Percentiles rank a stretch among this genome's conserved stretches.
Evolutionary conservation across 2,888 invertebrate genomes (phyloP).

Genomic region (Lasioglossum calceatum): DNA sequence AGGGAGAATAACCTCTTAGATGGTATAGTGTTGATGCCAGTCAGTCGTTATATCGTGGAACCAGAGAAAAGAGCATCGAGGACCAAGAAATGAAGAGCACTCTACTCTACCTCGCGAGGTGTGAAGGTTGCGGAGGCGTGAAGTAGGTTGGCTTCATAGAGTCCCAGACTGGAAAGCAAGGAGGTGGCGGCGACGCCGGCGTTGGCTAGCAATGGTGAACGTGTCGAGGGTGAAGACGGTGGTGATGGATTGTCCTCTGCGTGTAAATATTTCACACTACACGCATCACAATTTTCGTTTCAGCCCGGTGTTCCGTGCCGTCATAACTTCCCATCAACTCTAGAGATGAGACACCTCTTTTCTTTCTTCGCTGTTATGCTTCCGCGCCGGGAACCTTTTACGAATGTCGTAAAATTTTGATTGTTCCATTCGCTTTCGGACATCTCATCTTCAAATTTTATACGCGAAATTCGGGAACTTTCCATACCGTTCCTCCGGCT

Average conservation of each 20-base stretch:
- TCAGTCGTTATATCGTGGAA: slow-evolving; percentile 52
- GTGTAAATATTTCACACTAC: slow-evolving; percentile 81
- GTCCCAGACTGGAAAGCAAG: slow-evolving; percentile 61
- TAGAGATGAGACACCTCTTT: slow-evolving; percentile 41
- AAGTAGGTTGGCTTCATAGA: slow-evolving; percentile 71
- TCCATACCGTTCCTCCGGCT: not conserved
- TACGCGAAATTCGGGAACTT: not conserved
- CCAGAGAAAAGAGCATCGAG: slow-evolving; percentile 38
- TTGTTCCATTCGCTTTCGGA: slow-evolving; percentile 42
- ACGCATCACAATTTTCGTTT: slow-evolving; percentile 80
- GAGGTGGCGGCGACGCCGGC: slow-evolving; percentile 49
- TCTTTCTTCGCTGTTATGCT: slow-evolving; percentile 19
- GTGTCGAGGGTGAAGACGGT: slow-evolving; percentile 65
- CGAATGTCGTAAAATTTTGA: slow-evolving; percentile 51
- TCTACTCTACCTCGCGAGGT: slow-evolving; percentile 77
- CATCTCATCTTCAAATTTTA: not conserved
- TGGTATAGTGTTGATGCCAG: slow-evolving; percentile 46
- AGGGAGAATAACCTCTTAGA: slow-evolving; percentile 12
- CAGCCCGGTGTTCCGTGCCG: slow-evolving; percentile 66
- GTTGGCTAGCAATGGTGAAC: slow-evolving; percentile 64
- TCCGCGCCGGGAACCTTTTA: slow-evolving; percentile 47
- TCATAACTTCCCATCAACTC: slow-evolving; percentile 70
- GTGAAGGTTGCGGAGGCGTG: slow-evolving; percentile 76
- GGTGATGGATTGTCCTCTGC: slow-evolving; percentile 79
- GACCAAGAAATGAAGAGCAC: slow-evolving; percentile 78